Base-by-base conservation (phyloP, 2,113 vertebrate genomes). In the Hipposideros armiger region DNA sequence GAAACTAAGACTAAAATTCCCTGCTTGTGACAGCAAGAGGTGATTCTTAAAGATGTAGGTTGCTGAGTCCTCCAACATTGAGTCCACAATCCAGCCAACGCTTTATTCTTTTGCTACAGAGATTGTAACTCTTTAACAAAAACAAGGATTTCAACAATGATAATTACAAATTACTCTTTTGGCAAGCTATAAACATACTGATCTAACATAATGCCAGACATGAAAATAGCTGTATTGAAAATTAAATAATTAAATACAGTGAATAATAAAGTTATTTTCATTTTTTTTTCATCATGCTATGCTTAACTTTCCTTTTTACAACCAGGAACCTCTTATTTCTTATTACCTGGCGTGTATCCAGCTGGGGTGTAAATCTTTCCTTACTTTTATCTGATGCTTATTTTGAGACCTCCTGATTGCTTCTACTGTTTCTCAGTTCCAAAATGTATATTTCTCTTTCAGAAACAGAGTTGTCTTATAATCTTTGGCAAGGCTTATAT, bases 391-490 rank as follows among this genome's bases (percentile, higher is more conserved):
- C 82, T 84, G 30, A 47, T 62, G n/a, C 24, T 83, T 74, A 2
- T 74, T 94, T 85, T 92, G 69, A 83, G 67, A 80, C 8, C 13
- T 47, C 50, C 89, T 72, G 17, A 62, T 67, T 28, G 8, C 28
- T 95, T 74, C 11, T 92, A 22, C 32, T 69, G 4, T 66, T 77
- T 56, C 40, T 81, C 30, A 58, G 54, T 81, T 97, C 91, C 88
- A 92, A 89, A 92, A 89, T 19, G 52, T 58, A 15, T 47, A 54
- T 73, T 91, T 91, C 62, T 95, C 16, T 58, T 72, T 92, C 26
- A 77, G 67, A 96, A 92, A 77, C 14, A 92, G 24, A 78, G 24
- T 64, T 83, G 36, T 36, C 69, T 88, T 73, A 62, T 26, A 82
- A n/a, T 94, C 58, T 88, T 85, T 42, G 47, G 62, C 14, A 42